phyloP scores from a whole-genome alignment of 2,888 invertebrate species.

The Cerceris ruficornis region DNA sequence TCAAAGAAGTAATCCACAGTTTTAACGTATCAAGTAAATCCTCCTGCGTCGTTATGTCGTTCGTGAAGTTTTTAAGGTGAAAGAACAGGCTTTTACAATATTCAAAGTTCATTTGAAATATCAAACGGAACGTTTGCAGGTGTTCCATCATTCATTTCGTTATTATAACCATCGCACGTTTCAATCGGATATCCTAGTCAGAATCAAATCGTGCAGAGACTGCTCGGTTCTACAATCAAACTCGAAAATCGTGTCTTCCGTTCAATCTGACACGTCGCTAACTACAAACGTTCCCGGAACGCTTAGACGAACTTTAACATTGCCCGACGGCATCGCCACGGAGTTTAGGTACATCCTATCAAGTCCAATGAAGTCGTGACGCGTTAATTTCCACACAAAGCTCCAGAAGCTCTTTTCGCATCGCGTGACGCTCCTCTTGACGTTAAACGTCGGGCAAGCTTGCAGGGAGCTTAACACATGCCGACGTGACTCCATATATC shows the following conservation, averaged over 20 bases:
- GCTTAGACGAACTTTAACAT: slow-evolving; percentile 45
- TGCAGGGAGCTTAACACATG: slow-evolving; percentile 64
- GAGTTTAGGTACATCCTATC: slow-evolving; percentile 63
- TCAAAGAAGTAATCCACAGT: background rate
- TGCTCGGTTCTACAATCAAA: slow-evolving; percentile 16
- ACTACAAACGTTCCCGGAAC: slow-evolving; percentile 34
- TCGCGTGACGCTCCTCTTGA: slow-evolving; percentile 72
- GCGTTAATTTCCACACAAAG: slow-evolving; percentile 74
- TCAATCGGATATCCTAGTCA: background rate
- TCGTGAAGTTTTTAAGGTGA: background rate
- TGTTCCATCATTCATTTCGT: too few relatives aligned
- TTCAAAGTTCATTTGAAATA: too few relatives aligned
- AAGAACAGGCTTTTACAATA: too few relatives aligned
- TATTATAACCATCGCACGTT: background rate
- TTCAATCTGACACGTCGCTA: slow-evolving; percentile 56
- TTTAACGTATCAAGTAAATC: background rate
- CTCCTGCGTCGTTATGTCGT: background rate
- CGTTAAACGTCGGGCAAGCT: slow-evolving; percentile 63
- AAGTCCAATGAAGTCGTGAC: slow-evolving; percentile 74
- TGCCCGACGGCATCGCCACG: slow-evolving; percentile 44
- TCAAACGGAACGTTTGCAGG: too few relatives aligned
- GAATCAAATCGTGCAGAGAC: slow-evolving; percentile 5
- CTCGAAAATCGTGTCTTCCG: slow-evolving; percentile 46
- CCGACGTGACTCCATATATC: slow-evolving; percentile 32
- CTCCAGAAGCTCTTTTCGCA: slow-evolving; percentile 60